phyloP scores from a whole-genome alignment of 2,797 vertebrate genomes.

The Lithobates sylvaticus region DNA sequence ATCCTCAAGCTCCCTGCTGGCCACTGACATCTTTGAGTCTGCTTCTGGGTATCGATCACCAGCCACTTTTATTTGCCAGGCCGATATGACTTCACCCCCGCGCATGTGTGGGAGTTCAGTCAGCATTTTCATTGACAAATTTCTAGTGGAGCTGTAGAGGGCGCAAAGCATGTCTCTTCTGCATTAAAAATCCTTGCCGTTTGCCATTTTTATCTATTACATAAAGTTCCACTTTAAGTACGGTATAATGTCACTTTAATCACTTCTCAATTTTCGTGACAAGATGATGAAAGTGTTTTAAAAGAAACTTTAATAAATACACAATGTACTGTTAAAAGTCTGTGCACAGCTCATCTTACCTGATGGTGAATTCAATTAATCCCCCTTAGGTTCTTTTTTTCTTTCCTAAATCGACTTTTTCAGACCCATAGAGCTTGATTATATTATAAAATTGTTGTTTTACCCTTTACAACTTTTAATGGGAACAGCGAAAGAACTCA shows the following conservation, averaged over 20 bases:
- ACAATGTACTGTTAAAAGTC: neutral
- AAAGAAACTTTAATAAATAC: neutral
- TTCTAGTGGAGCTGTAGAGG: too few relatives aligned
- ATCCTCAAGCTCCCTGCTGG: too few relatives aligned
- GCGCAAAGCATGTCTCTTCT: too few relatives aligned
- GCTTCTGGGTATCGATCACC: too few relatives aligned
- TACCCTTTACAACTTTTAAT: constrained; percentile 45
- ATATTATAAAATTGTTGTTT: constrained; percentile 41
- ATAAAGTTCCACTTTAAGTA: neutral
- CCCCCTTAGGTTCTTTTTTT: neutral
- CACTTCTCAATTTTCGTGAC: neutral
- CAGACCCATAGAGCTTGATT: constrained; percentile 1
- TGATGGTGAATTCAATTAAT: neutral
- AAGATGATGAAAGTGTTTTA: neutral
- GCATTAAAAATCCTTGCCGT: too few relatives aligned
- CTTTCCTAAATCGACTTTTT: neutral
- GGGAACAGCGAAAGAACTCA: constrained; percentile 15
- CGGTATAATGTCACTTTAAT: neutral
- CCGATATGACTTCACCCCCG: too few relatives aligned
- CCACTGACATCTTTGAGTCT: too few relatives aligned
- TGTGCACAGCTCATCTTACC: neutral
- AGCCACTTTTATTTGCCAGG: too few relatives aligned
- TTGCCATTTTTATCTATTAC: too few relatives aligned
- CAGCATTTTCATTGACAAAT: too few relatives aligned
- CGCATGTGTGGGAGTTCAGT: too few relatives aligned